Base-by-base conservation (phyloP, 2,888 invertebrate genomes). In the Drosophila paramelanica region DNA sequence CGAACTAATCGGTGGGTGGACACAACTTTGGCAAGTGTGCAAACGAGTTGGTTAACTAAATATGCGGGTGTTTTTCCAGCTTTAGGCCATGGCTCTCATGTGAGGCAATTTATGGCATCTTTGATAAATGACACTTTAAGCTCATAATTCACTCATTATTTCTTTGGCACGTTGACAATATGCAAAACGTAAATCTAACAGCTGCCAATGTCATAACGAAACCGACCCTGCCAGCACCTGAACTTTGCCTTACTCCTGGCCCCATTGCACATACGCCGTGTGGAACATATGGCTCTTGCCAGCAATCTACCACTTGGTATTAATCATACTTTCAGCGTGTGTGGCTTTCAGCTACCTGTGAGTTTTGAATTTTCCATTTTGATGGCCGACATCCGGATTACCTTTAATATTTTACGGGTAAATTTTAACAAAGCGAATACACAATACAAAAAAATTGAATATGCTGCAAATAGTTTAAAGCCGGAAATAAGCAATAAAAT, bases 131-230 rank as follows among this genome's bases (percentile, higher is more conserved):
- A 20, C 25, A 36, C 13, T 62, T 61, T 52, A 27, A 67, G 72
- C 58, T 68, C 64, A 65, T 84, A 87, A 71, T 68, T 84, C 64
- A 75, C 51, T 64, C 73, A 73, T 78, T 69, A 84, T 70, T 68
- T 51, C 39, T 23, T 31, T 75, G 62, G 76, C 85, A 84, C 81
- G 84, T 70, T 67, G 65, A 36, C 56, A 57, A 75, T 41, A 61
- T 59, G 60, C 64, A 69, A 42, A 67, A 67, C 51, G 41, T 59
- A 67, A 73, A 62, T 67, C 55, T 52, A 20, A 38, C 39, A 55
- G 53, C 55, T 65, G 76, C 38, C 76, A 60, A 41, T 45, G 27
- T n/a, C 55, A 41, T 23, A 17, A 51, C 25, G 5, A 13, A 31
- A 13, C 33, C n/a, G 25, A 33, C 17, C 36, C 51, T 14, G 14